Percentiles rank a stretch among this genome's conserved stretches.
Conservation (phyloP, 2,888 invertebrate genomes). For the Ochropleura leucogaster region DNA sequence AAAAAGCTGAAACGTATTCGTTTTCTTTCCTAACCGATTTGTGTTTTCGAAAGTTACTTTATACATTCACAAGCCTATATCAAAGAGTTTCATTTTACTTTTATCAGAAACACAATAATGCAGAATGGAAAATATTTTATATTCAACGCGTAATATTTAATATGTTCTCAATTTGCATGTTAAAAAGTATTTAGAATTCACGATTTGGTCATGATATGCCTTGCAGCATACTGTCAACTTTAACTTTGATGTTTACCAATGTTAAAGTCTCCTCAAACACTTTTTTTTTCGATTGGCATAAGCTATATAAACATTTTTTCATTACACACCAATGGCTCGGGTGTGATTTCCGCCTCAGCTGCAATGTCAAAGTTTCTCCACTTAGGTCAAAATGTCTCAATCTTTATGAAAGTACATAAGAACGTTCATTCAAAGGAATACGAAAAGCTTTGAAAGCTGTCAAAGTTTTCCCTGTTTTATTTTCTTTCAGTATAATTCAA, state of each 20-base stretch:
- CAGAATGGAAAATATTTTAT: neutral
- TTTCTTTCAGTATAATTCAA: neutral
- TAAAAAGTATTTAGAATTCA: neutral
- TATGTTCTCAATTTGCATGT: slow-evolving; percentile 8
- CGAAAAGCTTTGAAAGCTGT: neutral
- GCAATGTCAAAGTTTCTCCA: too few relatives aligned
- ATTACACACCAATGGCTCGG: too few relatives aligned
- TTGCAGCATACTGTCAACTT: neutral
- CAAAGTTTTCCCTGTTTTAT: neutral
- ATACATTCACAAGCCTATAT: neutral
- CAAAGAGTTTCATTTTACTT: slow-evolving; percentile 30
- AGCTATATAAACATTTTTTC: neutral
- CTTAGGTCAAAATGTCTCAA: neutral
- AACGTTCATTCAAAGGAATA: neutral
- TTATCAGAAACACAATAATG: slow-evolving; percentile 19
- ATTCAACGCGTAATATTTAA: slow-evolving; percentile 1
- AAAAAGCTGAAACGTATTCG: neutral
- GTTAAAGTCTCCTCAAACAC: neutral
- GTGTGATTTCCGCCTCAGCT: too few relatives aligned
- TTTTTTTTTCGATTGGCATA: neutral
- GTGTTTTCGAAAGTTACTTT: slow-evolving; percentile 1
- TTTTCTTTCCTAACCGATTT: neutral
- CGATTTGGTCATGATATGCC: neutral
- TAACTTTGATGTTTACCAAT: neutral
- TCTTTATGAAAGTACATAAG: neutral